Evolutionary conservation across 2,888 invertebrate genomes (phyloP).

Genomic region (Parnassius smintheus): DNA sequence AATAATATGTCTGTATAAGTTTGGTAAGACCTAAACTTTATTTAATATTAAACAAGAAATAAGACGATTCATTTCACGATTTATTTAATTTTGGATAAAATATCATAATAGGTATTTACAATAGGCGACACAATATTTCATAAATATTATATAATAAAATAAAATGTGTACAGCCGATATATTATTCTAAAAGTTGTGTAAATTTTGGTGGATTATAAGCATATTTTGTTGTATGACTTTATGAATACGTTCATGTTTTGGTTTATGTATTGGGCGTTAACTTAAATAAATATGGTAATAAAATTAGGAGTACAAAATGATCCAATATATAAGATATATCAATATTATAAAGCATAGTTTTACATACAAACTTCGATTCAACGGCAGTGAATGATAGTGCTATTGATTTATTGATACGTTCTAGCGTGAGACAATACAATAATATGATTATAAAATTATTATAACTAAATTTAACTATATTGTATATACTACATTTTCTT

Average conservation of each 20-base stretch:
- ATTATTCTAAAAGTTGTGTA: conserved; percentile 27
- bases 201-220: conserved; percentile 4
- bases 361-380: conserved; percentile 40
- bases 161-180: conserved; percentile 63
- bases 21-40: neutral
- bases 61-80: conserved; percentile 46
- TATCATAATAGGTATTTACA: conserved; percentile 71
- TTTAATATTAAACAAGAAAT: conserved; percentile 15
- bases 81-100: conserved; percentile 72
- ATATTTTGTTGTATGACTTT: neutral
- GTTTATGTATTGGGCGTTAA: neutral
- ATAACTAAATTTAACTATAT: conserved; percentile 30
- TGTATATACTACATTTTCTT: conserved; percentile 47
- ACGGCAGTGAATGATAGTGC: conserved; percentile 48
- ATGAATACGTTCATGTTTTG: neutral
- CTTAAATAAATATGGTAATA: neutral
- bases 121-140: conserved; percentile 46
- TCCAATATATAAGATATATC: conserved; percentile 38
- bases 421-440: conserved; percentile 19
- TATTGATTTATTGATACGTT: conserved; percentile 32
- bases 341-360: conserved; percentile 34
- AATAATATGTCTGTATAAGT: neutral
- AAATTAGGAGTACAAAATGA: conserved; percentile 19
- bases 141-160: conserved; percentile 54
- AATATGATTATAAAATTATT: conserved; percentile 30